phyloP scores from a whole-genome alignment of 1,140 invertebrate genomes.

The Drepana arcuata region DNA sequence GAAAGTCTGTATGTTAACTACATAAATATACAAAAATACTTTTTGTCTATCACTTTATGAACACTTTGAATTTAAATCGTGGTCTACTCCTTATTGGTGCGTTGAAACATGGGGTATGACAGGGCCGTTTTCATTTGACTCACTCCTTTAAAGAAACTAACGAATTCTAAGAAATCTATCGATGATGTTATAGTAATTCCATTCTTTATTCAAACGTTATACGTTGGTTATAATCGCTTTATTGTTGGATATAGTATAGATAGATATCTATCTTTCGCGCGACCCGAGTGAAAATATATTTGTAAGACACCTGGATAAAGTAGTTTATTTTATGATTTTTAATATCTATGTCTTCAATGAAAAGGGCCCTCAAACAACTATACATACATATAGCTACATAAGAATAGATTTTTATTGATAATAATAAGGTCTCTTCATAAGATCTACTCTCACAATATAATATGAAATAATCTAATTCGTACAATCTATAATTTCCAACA shows the following conservation, averaged over 20 bases:
- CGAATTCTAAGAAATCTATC: background rate
- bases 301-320: background rate
- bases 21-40: conserved; percentile 67
- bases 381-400: background rate
- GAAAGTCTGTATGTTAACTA: conserved; percentile 21
- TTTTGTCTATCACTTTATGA: conserved; percentile 66
- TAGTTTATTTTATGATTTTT: background rate
- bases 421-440: background rate
- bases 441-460: conserved; percentile 5
- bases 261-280: too few species aligned
- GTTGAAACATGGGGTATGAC: background rate
- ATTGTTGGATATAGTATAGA: too few species aligned
- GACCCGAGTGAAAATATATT: too few species aligned
- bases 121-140: too few species aligned
- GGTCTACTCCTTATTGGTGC: conserved; percentile 37
- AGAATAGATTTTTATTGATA: background rate
- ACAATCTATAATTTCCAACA: conserved; percentile 2
- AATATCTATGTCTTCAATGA: background rate
- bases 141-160: background rate
- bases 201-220: too few species aligned
- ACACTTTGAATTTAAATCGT: conserved; percentile 54
- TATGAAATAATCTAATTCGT: conserved; percentile 1
- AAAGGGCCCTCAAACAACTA: background rate
- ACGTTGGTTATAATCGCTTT: too few species aligned
- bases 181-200: background rate